These are phyloP conservation scores for Drosophila rufa DNA, from an alignment of 1,140 invertebrate species.

Conservation along the genomic window DNA sequence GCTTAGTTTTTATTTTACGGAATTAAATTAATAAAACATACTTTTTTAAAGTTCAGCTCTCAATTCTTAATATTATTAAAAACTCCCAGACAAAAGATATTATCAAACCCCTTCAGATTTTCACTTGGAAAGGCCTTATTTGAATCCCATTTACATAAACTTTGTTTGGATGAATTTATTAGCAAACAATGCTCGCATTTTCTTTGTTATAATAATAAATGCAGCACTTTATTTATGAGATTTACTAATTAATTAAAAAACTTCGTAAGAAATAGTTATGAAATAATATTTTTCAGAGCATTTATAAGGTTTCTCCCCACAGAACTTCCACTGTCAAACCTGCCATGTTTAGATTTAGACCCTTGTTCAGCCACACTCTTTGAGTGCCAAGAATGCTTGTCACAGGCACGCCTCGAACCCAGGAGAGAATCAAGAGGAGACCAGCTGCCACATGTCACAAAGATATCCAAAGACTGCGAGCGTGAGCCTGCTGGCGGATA, in stretches of 20 bases:
- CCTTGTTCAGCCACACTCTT: slow-evolving; percentile 16
- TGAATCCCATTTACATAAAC: slow-evolving; percentile 2
- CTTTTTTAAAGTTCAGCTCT: not conserved
- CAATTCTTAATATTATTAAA: not conserved
- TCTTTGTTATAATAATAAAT: not conserved
- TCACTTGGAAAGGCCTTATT: slow-evolving; percentile 15
- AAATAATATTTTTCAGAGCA: not conserved
- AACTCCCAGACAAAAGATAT: not conserved
- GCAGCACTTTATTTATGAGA: not conserved
- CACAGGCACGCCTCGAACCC: slow-evolving; percentile 25
- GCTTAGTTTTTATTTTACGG: no score
- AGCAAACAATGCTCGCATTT: not conserved
- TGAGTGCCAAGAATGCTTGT: slow-evolving; percentile 48
- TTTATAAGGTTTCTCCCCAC: not conserved
- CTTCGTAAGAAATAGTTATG: not conserved
- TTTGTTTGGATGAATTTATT: slow-evolving; percentile 4
- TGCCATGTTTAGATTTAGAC: slow-evolving; percentile 5
- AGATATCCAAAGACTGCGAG: not conserved
- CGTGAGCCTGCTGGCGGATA: slow-evolving; percentile 9
- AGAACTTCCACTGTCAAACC: slow-evolving; percentile 2
- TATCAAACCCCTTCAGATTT: slow-evolving; percentile 3
- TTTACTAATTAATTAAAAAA: not conserved
- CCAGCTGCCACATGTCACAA: slow-evolving; percentile 7
- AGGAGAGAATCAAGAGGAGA: not conserved
- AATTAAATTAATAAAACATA: no score